Percentiles rank a stretch among this genome's conserved stretches.
These are phyloP conservation scores for Lytechinus pictus DNA, from an alignment of 35 echinoderm and acorn worm species.

Conservation along the genomic window DNA sequence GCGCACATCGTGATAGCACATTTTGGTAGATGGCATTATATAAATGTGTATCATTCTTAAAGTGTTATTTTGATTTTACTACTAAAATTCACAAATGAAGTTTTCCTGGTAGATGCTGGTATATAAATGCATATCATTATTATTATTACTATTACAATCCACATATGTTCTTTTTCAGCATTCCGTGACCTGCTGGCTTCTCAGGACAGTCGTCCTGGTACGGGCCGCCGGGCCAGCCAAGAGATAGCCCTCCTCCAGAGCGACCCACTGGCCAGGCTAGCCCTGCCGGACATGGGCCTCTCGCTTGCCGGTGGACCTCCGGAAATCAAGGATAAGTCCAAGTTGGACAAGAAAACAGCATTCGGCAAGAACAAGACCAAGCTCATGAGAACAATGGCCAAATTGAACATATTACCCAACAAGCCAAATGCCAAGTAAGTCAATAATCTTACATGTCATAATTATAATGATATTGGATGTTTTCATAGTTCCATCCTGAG, in stretches of 20 bases:
- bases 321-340: constrained; percentile 81
- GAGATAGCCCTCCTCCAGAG: constrained; percentile 89
- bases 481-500: too few species aligned
- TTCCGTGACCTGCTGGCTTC: constrained; percentile 96
- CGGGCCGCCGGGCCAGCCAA: constrained; percentile 80
- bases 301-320: constrained; percentile 65
- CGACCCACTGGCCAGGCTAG: constrained; percentile 88
- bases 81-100: too few species aligned
- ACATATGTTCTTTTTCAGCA: constrained; percentile 51
- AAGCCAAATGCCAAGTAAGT: constrained; percentile 91
- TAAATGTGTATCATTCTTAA: too few species aligned
- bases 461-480: too few species aligned
- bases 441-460: not conserved
- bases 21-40: too few species aligned
- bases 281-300: constrained; percentile 77
- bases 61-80: too few species aligned
- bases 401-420: constrained; percentile 97
- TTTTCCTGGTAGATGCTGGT: too few species aligned
- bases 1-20: too few species aligned
- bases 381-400: constrained; percentile 90
- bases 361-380: constrained; percentile 83
- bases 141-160: too few species aligned
- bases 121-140: too few species aligned
- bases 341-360: constrained; percentile 77
- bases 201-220: constrained; percentile 75